Base-by-base conservation (phyloP, 2,113 vertebrate species). In the Thryonomys swinderianus region DNA sequence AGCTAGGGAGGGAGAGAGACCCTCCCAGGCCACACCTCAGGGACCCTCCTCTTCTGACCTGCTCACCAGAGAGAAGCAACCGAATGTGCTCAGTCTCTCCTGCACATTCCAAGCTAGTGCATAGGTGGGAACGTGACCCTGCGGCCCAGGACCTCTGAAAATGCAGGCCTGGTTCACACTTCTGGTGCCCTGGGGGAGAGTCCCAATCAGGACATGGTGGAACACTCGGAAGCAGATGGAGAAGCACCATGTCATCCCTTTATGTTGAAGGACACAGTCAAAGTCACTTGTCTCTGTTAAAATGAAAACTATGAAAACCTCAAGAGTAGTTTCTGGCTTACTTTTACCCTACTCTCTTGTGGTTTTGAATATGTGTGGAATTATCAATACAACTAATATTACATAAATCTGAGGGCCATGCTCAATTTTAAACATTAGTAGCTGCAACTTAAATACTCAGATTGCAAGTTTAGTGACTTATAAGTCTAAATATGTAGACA, bases 231-330 rank as follows among this genome's bases (percentile, higher is more conserved):
- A 25, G 61, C 61, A 48, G 42, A 4, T 12, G 13, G 21, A 48
- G 53, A 27, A 1, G 32, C 1, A 0, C 5, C 2, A 3, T 0
- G 9, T 51, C 42, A 2, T 16, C n/a, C 42, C 18, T 0, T 16
- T 3, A 8, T 2, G 5, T 6, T 7, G 61, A 42, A 0, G 9
- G 51, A 57, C 25, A 11, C 3, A 1, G 37, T 2, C 2, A 17
- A 34, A 18, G 11, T 25, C 25, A 20, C 5, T 4, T 13, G 4
- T n/a, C 30, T 71, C 66, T 30, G 14, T 17, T 59, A 21, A 69
- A 17, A 7, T 42, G 59, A 78, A 61, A 76, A n/a, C 61, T 32
- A 4, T 34, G 6, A n/a, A 12, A 51, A 53, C 9, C 34, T 76
- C 20, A 42, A 61, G 27, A 83, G 20, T 2, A 1, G 21, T 83